Evolutionary conservation across 1,140 invertebrate species (phyloP).

Genomic region (Platorchestia sp.): DNA sequence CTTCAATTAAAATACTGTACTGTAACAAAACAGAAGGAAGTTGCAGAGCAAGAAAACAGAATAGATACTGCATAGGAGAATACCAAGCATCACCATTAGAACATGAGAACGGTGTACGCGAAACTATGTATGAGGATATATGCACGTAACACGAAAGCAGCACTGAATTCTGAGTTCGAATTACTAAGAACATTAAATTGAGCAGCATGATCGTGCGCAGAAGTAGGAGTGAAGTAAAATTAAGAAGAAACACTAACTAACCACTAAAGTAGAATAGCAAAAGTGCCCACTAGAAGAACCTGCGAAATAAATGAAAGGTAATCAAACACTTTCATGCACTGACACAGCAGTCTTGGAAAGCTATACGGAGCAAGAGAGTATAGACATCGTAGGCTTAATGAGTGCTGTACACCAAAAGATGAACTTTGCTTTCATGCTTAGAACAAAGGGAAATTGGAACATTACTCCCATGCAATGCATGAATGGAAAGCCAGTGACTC

Average conservation of each 20-base stretch:
- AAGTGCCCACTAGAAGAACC: neutral
- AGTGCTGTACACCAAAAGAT: neutral
- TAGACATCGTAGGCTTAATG: neutral
- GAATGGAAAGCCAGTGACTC: neutral
- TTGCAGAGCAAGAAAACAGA: neutral
- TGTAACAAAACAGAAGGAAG: neutral
- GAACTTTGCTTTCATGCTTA: neutral
- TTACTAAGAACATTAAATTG: neutral
- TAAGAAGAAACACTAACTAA: neutral
- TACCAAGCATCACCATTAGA: neutral
- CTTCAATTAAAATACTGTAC: too few relatives aligned
- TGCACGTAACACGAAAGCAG: neutral
- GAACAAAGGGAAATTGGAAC: neutral
- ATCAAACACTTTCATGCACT: neutral
- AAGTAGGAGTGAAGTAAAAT: neutral
- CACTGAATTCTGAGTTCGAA: neutral
- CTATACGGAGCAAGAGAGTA: neutral
- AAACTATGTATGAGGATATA: neutral
- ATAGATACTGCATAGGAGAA: neutral
- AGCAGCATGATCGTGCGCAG: neutral
- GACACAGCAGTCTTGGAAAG: neutral
- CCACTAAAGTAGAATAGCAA: neutral
- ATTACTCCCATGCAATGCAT: neutral
- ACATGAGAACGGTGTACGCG: neutral
- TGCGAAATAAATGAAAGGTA: neutral